Evolutionary conservation across 2,888 invertebrate species (phyloP).

Genomic region (Dryomyza anilis): DNA sequence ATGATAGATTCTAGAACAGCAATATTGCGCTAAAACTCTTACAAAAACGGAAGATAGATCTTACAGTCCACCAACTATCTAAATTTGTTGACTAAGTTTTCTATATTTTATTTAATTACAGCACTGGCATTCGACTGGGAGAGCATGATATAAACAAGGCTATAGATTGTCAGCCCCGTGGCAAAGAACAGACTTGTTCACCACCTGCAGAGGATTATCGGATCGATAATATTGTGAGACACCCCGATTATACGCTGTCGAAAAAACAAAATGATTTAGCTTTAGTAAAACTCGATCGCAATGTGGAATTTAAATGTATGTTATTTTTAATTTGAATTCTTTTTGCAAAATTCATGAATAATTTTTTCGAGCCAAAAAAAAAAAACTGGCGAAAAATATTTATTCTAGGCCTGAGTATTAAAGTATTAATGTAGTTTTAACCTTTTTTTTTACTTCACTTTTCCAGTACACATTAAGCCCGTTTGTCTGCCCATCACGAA

Average conservation of each 20-base stretch:
- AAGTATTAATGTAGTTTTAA: too few species aligned
- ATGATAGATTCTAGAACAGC: too few species aligned
- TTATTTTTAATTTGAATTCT: too few species aligned
- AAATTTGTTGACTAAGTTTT: too few species aligned
- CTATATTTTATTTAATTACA: too few species aligned
- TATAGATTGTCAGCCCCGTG: constrained; percentile 49
- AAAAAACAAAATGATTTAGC: constrained; percentile 68
- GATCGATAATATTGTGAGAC: constrained; percentile 58
- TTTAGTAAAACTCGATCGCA: constrained; percentile 61
- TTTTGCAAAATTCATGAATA: too few species aligned
- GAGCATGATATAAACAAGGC: constrained; percentile 54
- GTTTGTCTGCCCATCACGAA: constrained; percentile 51
- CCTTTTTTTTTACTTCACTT: background rate
- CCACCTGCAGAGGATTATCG: constrained; percentile 58
- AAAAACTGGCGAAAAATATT: too few species aligned
- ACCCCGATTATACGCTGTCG: constrained; percentile 62
- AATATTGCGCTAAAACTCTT: too few species aligned
- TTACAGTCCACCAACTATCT: too few species aligned
- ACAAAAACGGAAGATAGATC: too few species aligned
- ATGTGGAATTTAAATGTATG: constrained; percentile 44
- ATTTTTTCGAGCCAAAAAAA: too few species aligned
- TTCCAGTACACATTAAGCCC: constrained; percentile 47
- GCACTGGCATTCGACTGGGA: constrained; percentile 59
- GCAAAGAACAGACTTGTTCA: constrained; percentile 48
- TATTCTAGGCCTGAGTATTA: too few species aligned